These are phyloP conservation scores for Dioctria linearis DNA, from an alignment of 2,888 invertebrate genomes.

Conservation along the genomic window DNA sequence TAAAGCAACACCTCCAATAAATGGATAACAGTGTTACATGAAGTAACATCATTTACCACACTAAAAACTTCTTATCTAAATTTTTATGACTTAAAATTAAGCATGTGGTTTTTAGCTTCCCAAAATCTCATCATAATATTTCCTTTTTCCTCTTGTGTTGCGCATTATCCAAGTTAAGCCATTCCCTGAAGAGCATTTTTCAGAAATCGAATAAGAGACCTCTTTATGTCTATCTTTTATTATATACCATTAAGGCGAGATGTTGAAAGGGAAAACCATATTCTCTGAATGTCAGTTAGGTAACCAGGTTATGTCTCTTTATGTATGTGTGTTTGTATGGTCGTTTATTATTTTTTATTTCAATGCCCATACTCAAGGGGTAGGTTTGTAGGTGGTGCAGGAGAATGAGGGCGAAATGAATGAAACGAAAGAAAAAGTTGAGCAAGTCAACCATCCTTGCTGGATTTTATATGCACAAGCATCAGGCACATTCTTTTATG, in stretches of 20 bases:
- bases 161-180: constrained; percentile 1
- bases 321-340: neutral
- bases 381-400: too few species aligned
- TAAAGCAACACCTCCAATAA: too few species aligned
- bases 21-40: too few species aligned
- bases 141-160: neutral
- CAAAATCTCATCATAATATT: too few species aligned
- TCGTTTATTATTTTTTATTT: constrained; percentile 44
- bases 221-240: constrained; percentile 21
- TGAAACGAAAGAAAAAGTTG: constrained; percentile 11
- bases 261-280: constrained; percentile 39
- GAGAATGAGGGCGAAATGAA: too few species aligned
- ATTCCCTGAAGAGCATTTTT: constrained; percentile 25
- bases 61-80: too few species aligned
- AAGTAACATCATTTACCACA: too few species aligned
- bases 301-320: constrained; percentile 37
- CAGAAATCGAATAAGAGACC: constrained; percentile 27
- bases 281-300: constrained; percentile 28
- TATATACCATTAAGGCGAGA: constrained; percentile 38
- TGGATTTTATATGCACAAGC: constrained; percentile 5
- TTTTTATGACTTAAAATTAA: too few species aligned
- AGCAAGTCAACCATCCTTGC: constrained; percentile 40
- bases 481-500: constrained; percentile 26
- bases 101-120: too few species aligned
- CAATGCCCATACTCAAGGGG: constrained; percentile 12